A percentile compares a stretch with the other conserved stretches of the same genome.
These are phyloP conservation scores for Copsychus sechellarum DNA, from an alignment of 2,113 vertebrate genomes.

Conservation along the genomic window DNA sequence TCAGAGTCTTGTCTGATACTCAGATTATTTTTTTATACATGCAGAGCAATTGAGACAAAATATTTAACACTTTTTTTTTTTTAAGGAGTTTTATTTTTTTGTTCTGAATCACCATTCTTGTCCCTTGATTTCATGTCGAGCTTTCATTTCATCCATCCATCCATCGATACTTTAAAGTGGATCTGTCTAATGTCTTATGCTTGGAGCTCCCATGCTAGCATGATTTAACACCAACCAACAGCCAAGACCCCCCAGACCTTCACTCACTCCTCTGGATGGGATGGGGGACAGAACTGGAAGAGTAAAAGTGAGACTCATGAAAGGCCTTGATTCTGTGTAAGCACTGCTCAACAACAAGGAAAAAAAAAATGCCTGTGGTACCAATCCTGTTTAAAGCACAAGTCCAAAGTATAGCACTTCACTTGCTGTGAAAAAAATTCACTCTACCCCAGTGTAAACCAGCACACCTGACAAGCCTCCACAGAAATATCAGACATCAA, in stretches of 20 bases:
- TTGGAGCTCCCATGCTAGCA: neutral
- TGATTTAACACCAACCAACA: neutral
- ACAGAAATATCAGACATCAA: neutral
- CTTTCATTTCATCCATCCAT: neutral
- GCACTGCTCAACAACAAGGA: no score
- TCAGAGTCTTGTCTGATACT: neutral
- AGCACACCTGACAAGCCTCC: neutral
- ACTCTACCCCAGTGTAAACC: neutral
- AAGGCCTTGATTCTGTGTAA: neutral
- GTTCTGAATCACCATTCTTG: neutral
- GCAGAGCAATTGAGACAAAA: neutral
- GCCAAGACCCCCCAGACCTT: accelerated
- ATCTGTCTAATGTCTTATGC: neutral
- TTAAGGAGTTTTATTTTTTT: neutral
- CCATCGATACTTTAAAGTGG: neutral
- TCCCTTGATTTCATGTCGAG: neutral
- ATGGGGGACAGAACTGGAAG: neutral
- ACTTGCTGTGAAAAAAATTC: neutral
- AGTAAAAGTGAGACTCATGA: neutral
- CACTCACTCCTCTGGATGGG: neutral
- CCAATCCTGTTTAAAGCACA: neutral
- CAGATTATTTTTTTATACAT: neutral
- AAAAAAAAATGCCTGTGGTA: neutral
- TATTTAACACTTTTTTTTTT: neutral
- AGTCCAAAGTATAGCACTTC: neutral